A percentile compares a stretch with the other conserved stretches of the same genome.
Evolutionary conservation across 1,140 invertebrate species (phyloP).

Genomic region (Tetragnatha versicolor): DNA sequence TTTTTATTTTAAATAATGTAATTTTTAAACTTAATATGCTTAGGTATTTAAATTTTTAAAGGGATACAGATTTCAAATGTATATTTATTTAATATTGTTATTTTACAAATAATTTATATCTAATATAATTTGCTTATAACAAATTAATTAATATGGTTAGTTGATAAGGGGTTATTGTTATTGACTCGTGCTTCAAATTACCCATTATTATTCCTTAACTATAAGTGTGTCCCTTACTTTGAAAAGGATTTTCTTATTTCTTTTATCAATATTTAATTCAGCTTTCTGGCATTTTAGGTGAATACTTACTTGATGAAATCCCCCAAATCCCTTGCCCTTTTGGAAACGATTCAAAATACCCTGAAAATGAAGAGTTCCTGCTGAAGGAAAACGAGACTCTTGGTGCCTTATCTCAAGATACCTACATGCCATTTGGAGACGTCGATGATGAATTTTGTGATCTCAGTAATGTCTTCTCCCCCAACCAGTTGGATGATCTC

Average conservation of each 20-base stretch:
- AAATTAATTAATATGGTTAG: no score
- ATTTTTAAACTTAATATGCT: no score
- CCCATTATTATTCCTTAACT: no score
- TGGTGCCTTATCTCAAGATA: constrained; percentile 7
- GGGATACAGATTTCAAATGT: no score
- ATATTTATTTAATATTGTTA: no score
- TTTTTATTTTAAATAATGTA: no score
- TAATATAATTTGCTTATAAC: no score
- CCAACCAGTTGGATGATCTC: constrained; percentile 12
- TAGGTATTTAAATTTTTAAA: no score
- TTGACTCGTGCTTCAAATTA: no score
- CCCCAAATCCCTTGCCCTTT: not conserved
- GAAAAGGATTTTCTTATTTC: not conserved
- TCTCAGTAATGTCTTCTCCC: constrained; percentile 23
- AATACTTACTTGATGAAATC: constrained; percentile 30
- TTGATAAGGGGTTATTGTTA: no score
- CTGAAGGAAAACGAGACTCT: constrained; percentile 15
- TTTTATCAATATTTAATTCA: not conserved
- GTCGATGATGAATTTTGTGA: not conserved
- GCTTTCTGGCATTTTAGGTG: constrained; percentile 25
- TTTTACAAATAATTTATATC: no score
- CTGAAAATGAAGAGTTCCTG: not conserved
- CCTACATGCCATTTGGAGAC: constrained; percentile 29
- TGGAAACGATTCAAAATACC: constrained; percentile 1
- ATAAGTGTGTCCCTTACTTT: no score